Evolutionary conservation across 2,797 vertebrate genomes (phyloP), one percentile per base, ranked within the genome.

Genomic region (Malurus splendens): DNA sequence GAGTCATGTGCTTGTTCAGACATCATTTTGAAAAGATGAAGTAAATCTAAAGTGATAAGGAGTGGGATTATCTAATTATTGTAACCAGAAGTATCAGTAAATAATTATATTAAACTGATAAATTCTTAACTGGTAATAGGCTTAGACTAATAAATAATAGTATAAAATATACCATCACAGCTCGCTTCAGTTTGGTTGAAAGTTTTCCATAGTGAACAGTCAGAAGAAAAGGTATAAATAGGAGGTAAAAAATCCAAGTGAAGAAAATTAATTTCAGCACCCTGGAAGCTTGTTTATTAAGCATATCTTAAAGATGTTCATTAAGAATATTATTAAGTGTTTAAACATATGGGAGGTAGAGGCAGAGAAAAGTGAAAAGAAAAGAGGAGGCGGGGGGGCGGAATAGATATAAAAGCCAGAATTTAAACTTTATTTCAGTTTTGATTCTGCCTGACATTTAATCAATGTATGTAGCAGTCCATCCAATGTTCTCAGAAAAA

Each of bases 371-470:
- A 44, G 7, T 33, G 4, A 3, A 38, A 39, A 45, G 62, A 52
- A 38, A 10, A 0, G 0, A 3, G 2, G 6, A 11, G n/a, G n/a
- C n/a, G 51, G 2, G 8, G 1, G 0, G 1, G 32, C 32, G 32
- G 25, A 72, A 42, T 12, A 57, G 25, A 23, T 2, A 19, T 28
- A 55, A 82, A 76, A 55, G 3, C 4, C 59, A 30, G 30, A 61
- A 60, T 52, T 68, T 50, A 6, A 33, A 8, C 2, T 30, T 45
- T 11, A 8, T 18, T 50, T 30, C 36, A 6, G 7, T 65, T 61
- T 57, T 48, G 3, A 39, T 65, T 72, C 38, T 86, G 20, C 20
- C 10, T 72, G 38, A 67, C 75, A 38, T 64, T 11, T 65, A 47
- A 62, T 50, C 12, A 62, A 44, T 3, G 55, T 32, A 16, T 32